Evolutionary conservation across 2,888 invertebrate species (phyloP).

Genomic region (Trilocha varians): DNA sequence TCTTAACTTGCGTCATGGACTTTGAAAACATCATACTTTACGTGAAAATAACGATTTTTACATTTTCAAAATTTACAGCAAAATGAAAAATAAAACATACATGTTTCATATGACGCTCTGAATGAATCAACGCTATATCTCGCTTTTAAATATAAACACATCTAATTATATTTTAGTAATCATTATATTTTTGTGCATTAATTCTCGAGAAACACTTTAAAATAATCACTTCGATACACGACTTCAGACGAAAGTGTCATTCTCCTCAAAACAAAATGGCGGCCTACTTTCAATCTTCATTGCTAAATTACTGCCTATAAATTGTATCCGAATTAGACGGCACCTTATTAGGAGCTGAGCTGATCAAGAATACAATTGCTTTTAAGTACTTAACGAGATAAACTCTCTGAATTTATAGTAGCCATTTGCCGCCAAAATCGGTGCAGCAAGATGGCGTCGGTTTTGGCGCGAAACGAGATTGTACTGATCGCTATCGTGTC

Average conservation of each 20-base stretch:
- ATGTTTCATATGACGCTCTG: too few relatives aligned
- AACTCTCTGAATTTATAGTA: constrained; percentile 4
- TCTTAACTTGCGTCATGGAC: too few relatives aligned
- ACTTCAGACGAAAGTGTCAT: neutral
- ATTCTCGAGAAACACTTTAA: too few relatives aligned
- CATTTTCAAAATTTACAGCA: too few relatives aligned
- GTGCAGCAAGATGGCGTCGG: constrained; percentile 26
- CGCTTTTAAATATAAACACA: too few relatives aligned
- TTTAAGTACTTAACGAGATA: neutral
- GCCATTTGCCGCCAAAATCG: constrained; percentile 21
- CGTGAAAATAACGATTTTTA: too few relatives aligned
- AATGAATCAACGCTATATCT: too few relatives aligned
- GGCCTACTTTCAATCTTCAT: neutral
- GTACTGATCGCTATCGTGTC: constrained; percentile 29
- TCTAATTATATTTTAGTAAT: too few relatives aligned
- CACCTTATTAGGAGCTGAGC: neutral
- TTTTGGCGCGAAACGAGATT: constrained; percentile 29
- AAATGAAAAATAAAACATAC: too few relatives aligned
- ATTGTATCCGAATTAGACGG: neutral
- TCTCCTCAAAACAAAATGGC: neutral
- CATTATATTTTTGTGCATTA: too few relatives aligned
- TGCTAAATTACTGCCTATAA: neutral
- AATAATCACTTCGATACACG: neutral
- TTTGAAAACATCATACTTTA: too few relatives aligned
- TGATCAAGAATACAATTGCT: neutral